Evolutionary conservation across 1,140 invertebrate genomes (phyloP).

Genomic region (Macrotrachela quadricornifera): DNA sequence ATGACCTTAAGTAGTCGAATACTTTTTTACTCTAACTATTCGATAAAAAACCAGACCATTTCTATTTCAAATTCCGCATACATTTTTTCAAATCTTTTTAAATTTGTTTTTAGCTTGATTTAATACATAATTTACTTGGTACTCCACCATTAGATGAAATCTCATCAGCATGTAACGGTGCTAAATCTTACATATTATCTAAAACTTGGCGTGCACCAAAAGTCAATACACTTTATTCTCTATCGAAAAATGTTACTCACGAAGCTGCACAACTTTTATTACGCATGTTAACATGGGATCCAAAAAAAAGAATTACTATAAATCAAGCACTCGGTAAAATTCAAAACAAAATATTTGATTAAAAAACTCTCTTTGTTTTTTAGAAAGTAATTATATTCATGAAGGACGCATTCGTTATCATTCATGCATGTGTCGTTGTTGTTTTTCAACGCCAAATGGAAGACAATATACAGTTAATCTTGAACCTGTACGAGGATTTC

Average conservation of each 20-base stretch:
- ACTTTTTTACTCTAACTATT: too few species aligned
- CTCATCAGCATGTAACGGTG: constrained; percentile 53
- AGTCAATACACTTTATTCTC: not conserved
- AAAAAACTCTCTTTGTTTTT: too few species aligned
- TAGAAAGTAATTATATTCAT: constrained; percentile 77
- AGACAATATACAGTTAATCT: constrained; percentile 6
- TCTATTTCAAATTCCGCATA: too few species aligned
- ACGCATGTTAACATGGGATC: constrained; percentile 45
- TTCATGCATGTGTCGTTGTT: constrained; percentile 98
- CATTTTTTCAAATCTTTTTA: not conserved
- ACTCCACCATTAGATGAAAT: constrained; percentile 48
- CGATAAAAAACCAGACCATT: too few species aligned
- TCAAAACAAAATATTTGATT: too few species aligned
- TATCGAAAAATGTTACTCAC: constrained; percentile 2
- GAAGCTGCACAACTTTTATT: constrained; percentile 76
- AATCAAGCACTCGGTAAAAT: constrained; percentile 50
- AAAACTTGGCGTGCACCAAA: too few species aligned
- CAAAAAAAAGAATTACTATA: constrained; percentile 80
- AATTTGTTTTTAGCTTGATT: constrained; percentile 49
- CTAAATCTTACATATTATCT: constrained; percentile 24
- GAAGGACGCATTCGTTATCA: constrained; percentile 91
- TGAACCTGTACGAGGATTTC: constrained; percentile 6
- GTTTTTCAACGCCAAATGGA: constrained; percentile 35
- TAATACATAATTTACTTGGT: constrained; percentile 85
- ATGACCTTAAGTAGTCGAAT: too few species aligned